A percentile compares a stretch with the other conserved stretches of the same genome.
Conservation (phyloP, 1,140 invertebrate species). For the Tetramorium simillimum region DNA sequence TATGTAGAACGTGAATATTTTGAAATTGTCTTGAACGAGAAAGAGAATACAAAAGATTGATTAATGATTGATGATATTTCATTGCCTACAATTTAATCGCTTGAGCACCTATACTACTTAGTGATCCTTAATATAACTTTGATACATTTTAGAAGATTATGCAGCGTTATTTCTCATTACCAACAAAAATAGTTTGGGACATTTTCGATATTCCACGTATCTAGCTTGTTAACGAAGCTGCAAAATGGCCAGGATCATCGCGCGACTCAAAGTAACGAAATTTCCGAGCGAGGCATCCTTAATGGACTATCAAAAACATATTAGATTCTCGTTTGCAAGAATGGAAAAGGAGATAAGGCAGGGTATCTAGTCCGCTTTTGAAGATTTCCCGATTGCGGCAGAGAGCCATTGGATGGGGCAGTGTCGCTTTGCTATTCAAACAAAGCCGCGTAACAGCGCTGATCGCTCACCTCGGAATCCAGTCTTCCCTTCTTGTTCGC, state of each 20-base stretch:
- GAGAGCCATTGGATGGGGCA: neutral
- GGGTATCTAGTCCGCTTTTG: neutral
- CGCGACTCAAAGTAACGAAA: slow-evolving; percentile 51
- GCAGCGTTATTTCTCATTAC: neutral
- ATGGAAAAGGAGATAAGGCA: slow-evolving; percentile 11
- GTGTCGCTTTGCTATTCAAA: slow-evolving; percentile 23
- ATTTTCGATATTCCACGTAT: neutral
- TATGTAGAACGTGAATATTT: neutral
- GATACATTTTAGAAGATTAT: neutral
- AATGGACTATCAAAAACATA: slow-evolving; percentile 58
- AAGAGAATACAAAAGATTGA: neutral
- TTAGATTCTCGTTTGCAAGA: slow-evolving; percentile 37
- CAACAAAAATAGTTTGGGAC: neutral
- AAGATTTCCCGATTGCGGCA: slow-evolving; percentile 1
- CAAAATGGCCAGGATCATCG: slow-evolving; percentile 45
- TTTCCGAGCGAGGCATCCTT: slow-evolving; percentile 30
- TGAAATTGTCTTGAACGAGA: neutral
- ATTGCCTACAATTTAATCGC: neutral
- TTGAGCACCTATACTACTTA: neutral
- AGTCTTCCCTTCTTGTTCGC: neutral
- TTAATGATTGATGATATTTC: neutral
- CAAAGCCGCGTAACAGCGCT: slow-evolving; percentile 11
- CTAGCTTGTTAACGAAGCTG: slow-evolving; percentile 29
- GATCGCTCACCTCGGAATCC: slow-evolving; percentile 30
- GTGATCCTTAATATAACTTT: neutral